A percentile compares a stretch with the other conserved stretches of the same genome.
These are phyloP conservation scores for Heteromormyrus szaboi DNA, from an alignment of 2,797 vertebrate species.

Conservation along the genomic window DNA sequence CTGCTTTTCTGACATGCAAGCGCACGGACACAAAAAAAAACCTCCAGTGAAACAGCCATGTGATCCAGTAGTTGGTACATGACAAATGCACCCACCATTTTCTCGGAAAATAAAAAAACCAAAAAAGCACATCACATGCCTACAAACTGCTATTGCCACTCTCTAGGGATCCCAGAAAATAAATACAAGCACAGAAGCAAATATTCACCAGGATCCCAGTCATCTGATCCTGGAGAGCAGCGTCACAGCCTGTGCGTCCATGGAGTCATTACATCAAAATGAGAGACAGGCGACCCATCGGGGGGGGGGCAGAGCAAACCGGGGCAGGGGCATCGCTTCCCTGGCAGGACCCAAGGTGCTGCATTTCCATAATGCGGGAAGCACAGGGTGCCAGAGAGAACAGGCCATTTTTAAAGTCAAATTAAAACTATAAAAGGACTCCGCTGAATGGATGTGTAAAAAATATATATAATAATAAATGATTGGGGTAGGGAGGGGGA, in stretches of 20 bases:
- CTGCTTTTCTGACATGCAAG: not conserved
- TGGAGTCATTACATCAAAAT: constrained; percentile 63
- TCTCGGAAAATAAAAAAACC: no score
- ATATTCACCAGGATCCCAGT: constrained; percentile 62
- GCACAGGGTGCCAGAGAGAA: constrained; percentile 35
- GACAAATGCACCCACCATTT: not conserved
- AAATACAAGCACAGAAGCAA: constrained; percentile 44
- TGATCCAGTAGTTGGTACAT: not conserved
- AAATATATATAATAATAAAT: constrained; percentile 19
- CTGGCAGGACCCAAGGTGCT: constrained; percentile 49
- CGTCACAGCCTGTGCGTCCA: constrained; percentile 61
- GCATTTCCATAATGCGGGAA: constrained; percentile 56
- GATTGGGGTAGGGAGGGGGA: constrained; percentile 21
- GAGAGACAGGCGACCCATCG: constrained; percentile 58
- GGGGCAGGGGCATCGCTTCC: constrained; percentile 55
- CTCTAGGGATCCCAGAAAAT: constrained; percentile 16
- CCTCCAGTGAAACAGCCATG: not conserved
- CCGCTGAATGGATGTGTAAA: constrained; percentile 45
- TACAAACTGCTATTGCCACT: constrained; percentile 15
- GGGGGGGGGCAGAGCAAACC: constrained; percentile 42
- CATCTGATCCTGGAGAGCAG: constrained; percentile 51
- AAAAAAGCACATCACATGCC: not conserved
- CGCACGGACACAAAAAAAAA: not conserved
- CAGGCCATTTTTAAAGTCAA: constrained; percentile 47
- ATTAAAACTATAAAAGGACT: constrained; percentile 44